Percentiles rank a stretch among this genome's conserved stretches.
Conservation (phyloP, 1,140 invertebrate genomes). For the Papilio glaucus region DNA sequence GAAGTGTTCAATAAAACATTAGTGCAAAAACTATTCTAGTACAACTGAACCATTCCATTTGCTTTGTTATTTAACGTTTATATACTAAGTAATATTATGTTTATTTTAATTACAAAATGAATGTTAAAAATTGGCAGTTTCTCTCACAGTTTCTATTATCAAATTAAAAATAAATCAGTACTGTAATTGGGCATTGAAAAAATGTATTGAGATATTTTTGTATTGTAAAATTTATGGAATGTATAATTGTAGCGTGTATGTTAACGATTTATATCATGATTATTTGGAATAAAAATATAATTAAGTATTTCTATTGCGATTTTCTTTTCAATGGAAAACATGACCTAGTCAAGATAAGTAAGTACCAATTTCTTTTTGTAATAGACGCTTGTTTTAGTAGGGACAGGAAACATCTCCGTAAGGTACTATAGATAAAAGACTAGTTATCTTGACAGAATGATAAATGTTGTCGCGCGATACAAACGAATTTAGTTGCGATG, state of each 20-base stretch:
- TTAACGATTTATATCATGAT: conserved; percentile 64
- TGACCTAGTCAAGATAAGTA: conserved; percentile 54
- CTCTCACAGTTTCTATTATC: conserved; percentile 1
- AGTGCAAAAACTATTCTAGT: conserved; percentile 60
- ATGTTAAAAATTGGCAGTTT: neutral
- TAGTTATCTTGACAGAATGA: conserved; percentile 54
- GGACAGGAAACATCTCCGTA: conserved; percentile 78
- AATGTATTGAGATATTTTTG: conserved; percentile 66
- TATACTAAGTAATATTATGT: conserved; percentile 51
- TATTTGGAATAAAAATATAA: conserved; percentile 77
- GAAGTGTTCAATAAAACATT: conserved; percentile 66
- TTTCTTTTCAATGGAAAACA: conserved; percentile 49
- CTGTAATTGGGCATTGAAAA: conserved; percentile 12
- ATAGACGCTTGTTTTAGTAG: conserved; percentile 63
- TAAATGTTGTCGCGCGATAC: conserved; percentile 43
- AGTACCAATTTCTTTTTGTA: conserved; percentile 60
- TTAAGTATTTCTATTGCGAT: conserved; percentile 59
- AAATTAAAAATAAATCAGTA: neutral
- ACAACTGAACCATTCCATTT: conserved; percentile 75
- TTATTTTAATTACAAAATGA: conserved; percentile 43
- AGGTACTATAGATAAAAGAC: conserved; percentile 61
- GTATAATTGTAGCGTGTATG: conserved; percentile 69
- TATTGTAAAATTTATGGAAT: conserved; percentile 77
- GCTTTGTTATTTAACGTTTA: conserved; percentile 47
- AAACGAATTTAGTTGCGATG: conserved; percentile 50